Percentiles rank a stretch among this genome's conserved stretches.
phyloP scores from a whole-genome alignment of 2,797 vertebrate species.

The Argya squamiceps region DNA sequence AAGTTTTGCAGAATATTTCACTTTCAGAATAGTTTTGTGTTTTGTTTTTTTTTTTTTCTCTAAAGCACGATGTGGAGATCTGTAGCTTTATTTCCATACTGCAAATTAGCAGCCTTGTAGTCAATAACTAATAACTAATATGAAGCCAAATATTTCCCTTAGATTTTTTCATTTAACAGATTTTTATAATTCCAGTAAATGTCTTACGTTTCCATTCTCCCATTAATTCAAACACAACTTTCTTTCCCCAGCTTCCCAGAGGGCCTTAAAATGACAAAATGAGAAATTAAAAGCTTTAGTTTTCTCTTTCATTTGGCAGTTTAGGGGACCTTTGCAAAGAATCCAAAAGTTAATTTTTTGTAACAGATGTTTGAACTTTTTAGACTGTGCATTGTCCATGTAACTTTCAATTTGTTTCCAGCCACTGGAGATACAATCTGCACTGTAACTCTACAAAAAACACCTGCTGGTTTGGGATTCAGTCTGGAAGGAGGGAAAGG shows the following conservation, averaged over 20 bases:
- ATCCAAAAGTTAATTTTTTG: neutral
- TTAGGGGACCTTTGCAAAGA: neutral
- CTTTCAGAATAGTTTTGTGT: neutral
- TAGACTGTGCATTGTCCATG: neutral
- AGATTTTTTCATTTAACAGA: neutral
- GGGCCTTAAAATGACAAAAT: neutral
- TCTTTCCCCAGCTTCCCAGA: neutral
- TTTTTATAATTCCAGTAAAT: neutral
- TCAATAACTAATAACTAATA: neutral
- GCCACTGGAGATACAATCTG: conserved; percentile 71
- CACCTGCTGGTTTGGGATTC: conserved; percentile 88
- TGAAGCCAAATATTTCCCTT: neutral
- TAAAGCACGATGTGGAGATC: neutral
- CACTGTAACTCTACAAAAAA: conserved; percentile 85
- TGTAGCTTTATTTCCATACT: neutral
- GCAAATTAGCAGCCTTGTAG: neutral
- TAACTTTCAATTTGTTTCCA: conserved; percentile 32
- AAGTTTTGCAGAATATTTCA: neutral
- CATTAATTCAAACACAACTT: neutral
- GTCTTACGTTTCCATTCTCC: neutral
- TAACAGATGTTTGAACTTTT: neutral
- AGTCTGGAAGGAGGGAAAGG: conserved; percentile 93
- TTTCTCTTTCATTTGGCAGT: neutral
- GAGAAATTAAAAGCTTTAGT: neutral
- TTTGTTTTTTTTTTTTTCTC: neutral